Evolutionary conservation across 1,140 invertebrate species (phyloP).

Genomic region (Diabrotica undecimpunctata): DNA sequence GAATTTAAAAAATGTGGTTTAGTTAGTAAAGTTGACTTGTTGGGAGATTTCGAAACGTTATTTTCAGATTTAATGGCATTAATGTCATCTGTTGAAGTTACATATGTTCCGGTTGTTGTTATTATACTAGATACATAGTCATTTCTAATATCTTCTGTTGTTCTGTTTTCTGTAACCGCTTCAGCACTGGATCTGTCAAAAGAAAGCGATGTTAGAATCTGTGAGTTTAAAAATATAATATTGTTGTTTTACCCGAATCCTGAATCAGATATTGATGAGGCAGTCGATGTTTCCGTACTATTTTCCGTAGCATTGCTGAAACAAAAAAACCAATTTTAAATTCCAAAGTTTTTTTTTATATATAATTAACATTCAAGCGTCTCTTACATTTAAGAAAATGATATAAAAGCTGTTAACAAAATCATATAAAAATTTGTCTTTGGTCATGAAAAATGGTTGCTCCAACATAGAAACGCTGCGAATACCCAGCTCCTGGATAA

Average conservation of each 20-base stretch:
- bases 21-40: neutral
- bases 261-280: neutral
- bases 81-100: conserved; percentile 1
- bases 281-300: too few relatives aligned
- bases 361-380: too few relatives aligned
- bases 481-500: too few relatives aligned
- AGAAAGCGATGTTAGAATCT: neutral
- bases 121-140: neutral
- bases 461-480: too few relatives aligned
- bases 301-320: too few relatives aligned
- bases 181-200: neutral
- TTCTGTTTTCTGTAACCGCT: neutral
- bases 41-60: neutral
- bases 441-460: too few relatives aligned
- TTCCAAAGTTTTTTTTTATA: too few relatives aligned
- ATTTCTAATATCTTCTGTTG: neutral
- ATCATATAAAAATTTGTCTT: too few relatives aligned
- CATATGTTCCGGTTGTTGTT: neutral
- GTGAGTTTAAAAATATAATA: neutral
- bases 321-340: too few relatives aligned
- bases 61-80: neutral
- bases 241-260: neutral
- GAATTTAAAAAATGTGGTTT: neutral
- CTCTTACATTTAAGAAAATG: too few relatives aligned
- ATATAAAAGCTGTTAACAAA: too few relatives aligned